A percentile compares a stretch with the other conserved stretches of the same genome.
These are phyloP conservation scores for Porites australiensis DNA, from an alignment of 64 coral and sea anemone genomes.

Conservation along the genomic window DNA sequence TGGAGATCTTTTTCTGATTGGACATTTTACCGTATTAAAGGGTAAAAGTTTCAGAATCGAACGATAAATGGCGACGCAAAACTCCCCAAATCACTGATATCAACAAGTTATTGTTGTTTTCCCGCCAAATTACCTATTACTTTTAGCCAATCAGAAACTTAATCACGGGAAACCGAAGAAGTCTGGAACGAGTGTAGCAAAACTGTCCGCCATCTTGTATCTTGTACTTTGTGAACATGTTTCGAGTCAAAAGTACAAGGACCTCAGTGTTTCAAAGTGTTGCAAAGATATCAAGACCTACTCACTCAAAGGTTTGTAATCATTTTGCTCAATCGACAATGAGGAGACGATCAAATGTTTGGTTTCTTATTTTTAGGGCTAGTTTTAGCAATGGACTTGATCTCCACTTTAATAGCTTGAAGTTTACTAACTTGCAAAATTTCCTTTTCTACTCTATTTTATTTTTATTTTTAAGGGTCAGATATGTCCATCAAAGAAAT, in stretches of 20 bases:
- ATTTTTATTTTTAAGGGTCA: not conserved
- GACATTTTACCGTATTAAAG: not conserved
- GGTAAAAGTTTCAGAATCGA: not conserved
- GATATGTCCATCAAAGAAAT: not conserved
- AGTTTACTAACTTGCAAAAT: too few relatives aligned
- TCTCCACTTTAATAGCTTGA: too few relatives aligned
- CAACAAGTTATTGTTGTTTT: not conserved
- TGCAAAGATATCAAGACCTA: conserved; percentile 7
- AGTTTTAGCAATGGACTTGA: not conserved
- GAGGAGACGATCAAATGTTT: not conserved
- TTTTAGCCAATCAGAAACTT: conserved; percentile 11
- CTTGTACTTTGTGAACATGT: not conserved
- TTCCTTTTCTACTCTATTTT: too few relatives aligned
- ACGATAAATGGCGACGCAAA: not conserved
- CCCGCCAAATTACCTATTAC: not conserved
- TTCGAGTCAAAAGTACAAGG: conserved; percentile 25
- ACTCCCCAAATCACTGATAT: not conserved
- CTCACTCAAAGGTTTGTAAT: conserved; percentile 23
- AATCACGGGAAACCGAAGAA: not conserved
- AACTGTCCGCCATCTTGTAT: conserved; percentile 28
- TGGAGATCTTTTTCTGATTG: conserved; percentile 63
- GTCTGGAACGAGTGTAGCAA: not conserved
- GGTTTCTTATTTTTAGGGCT: not conserved
- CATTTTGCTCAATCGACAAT: not conserved
- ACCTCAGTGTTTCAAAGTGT: not conserved